Evolutionary conservation across 37 sponge, comb jelly and placozoan genomes (phyloP), one percentile per base, ranked within the genome.

Genomic region (Corticium candelabrum): DNA sequence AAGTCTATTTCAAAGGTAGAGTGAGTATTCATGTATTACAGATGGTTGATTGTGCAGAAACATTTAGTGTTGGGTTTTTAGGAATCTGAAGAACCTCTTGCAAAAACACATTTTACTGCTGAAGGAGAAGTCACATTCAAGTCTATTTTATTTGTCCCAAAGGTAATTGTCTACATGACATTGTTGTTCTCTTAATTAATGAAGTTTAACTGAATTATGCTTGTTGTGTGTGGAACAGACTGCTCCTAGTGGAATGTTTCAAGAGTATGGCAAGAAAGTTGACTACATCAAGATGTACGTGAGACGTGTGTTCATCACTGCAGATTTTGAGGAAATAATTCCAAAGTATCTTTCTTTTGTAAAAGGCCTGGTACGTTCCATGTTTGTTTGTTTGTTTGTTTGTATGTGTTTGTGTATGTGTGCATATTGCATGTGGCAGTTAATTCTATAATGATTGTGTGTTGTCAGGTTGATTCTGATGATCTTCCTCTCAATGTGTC

Each of bases 111-210:
- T 89, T 97, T 97, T 83, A 85, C 84, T 31, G 99, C 99, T 0
- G 99, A 97, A 80, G 99, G 99, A 79, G 99, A 97, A 75, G 92
- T 93, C 39, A 94, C 99, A 74, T 97, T 97, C 87, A 85, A 79
- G 40, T 80, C 92, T 67, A 97, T 97, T 78, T 82, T 97, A 41
- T 97, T 89, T 37, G 95, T 97, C 4, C 95, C 99, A 3, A 41
- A 84, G 21, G 56, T 43, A 69, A 38, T 41, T n/a, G n/a, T 3
- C 76, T 41, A 3, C 3, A 40, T 75, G 76, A 40, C n/a, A n/a
- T n/a, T n/a, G n/a, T n/a, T n/a, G n/a, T n/a, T n/a, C 62, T 27
- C 11, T 50, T 27, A 50, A 50, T 50, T 27, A 50, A 50, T 50
- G 21, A 50, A 50, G 15, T 50, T 27, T 27, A 50, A 21, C 11